Percentiles rank a stretch among this genome's conserved stretches.
These are phyloP conservation scores for Vimba vimba DNA, from an alignment of 2,113 vertebrate genomes.

Conservation along the genomic window DNA sequence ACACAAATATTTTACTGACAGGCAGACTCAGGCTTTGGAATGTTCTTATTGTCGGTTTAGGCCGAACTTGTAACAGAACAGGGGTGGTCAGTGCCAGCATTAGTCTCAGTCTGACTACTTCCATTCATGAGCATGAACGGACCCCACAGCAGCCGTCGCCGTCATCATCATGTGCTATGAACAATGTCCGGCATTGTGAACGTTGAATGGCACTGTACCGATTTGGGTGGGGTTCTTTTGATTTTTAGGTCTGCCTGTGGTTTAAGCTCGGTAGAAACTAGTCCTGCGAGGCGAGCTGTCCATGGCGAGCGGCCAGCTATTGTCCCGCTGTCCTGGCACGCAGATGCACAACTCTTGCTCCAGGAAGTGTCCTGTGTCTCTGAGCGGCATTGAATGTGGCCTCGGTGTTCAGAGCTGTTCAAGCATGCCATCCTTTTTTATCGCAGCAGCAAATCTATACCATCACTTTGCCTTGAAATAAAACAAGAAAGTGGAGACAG, in stretches of 20 bases:
- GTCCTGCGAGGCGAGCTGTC: constrained; percentile 5
- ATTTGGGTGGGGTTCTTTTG: constrained; percentile 22
- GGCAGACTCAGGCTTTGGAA: not conserved
- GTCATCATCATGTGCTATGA: not conserved
- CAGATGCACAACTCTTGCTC: constrained; percentile 21
- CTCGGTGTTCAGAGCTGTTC: constrained; percentile 39
- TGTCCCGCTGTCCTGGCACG: constrained; percentile 43
- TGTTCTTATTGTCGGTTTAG: not conserved
- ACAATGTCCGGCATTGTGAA: constrained; percentile 32
- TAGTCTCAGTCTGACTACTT: constrained; percentile 42
- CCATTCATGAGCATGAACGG: constrained; percentile 27
- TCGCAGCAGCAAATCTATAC: not conserved
- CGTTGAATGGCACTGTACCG: constrained; percentile 14
- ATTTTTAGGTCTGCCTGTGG: not conserved
- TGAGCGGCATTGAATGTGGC: not conserved
- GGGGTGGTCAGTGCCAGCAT: constrained; percentile 25
- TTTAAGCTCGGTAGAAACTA: constrained; percentile 1
- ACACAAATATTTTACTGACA: not conserved
- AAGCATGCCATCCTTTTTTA: constrained; percentile 37
- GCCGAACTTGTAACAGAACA: not conserved
- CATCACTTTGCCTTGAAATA: constrained; percentile 36
- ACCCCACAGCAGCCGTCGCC: not conserved
- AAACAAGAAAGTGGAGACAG: constrained; percentile 43
- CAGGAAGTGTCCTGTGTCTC: constrained; percentile 44
- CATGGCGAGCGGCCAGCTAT: constrained; percentile 34